Base-by-base conservation (phyloP, 2,888 invertebrate genomes). In the Tillus elongatus region DNA sequence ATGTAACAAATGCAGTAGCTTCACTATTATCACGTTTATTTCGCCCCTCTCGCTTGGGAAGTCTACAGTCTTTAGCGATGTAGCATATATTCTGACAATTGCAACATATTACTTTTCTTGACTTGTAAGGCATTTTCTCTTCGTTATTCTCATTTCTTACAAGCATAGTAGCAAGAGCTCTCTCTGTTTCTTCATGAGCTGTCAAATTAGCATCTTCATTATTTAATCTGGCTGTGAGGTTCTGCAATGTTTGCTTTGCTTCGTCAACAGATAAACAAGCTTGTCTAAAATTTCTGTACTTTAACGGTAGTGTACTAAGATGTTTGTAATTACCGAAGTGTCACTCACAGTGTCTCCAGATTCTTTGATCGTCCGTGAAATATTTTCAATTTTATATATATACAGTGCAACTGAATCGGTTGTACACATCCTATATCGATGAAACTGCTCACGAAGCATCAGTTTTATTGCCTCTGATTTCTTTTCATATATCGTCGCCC, bases 341-440 rank as follows among this genome's bases (percentile, higher is more conserved):
- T n/a, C n/a, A n/a, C n/a, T n/a, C n/a, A n/a, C n/a, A n/a, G n/a
- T n/a, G n/a, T n/a, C n/a, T n/a, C n/a, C n/a, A n/a, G n/a, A n/a
- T n/a, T n/a, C n/a, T n/a, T n/a, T n/a, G n/a, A 48, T 34, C 28
- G 41, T 19, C 33, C 34, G 32, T 10, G 53, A 54, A 38, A 56
- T 33, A 29, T 52, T 54, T 37, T 48, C 49, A 3, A 56, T 41
- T 36, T 52, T 52, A 1, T 51, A 30, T 2, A 56, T 42, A 34
- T 56, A 53, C n/a, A n/a, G n/a, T 1, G 50, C 50, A 2, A 56
- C 42, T 2, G 42, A 40, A 13, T 56, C 52, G 3, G 27, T 46
- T 3, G 40, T 6, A 1, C 13, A 19, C 33, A 37, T 37, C 15
- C 15, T 33, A 13, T 33, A n/a, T n/a, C n/a, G n/a, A n/a, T n/a